phyloP scores from a whole-genome alignment of 2,888 invertebrate species.

The Hetaerina titia region DNA sequence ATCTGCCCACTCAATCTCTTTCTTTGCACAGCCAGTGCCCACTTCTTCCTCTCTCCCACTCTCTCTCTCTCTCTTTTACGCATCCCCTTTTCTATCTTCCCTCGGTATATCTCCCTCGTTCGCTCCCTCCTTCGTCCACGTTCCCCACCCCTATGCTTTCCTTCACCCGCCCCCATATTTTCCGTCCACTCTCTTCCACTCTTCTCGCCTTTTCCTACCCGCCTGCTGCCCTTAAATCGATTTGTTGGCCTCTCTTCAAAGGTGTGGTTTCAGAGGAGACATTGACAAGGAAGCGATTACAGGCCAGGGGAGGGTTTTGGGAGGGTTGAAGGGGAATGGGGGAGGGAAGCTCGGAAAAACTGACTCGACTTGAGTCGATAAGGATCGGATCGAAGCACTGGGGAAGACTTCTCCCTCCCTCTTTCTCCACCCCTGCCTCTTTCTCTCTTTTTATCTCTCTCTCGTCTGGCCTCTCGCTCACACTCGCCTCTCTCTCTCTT shows the following conservation, averaged over 20 bases:
- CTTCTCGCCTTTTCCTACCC: neutral
- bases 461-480: neutral
- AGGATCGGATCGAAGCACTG: slow-evolving; percentile 57
- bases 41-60: neutral
- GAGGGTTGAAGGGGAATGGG: neutral
- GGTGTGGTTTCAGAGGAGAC: slow-evolving; percentile 63
- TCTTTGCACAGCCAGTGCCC: neutral
- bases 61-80: neutral
- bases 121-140: neutral
- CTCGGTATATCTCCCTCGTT: neutral
- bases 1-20: slow-evolving; percentile 6
- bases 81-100: neutral
- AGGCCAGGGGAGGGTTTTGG: neutral
- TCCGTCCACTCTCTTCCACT: neutral
- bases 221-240: slow-evolving; percentile 20
- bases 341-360: slow-evolving; percentile 6
- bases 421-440: neutral
- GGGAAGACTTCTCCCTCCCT: neutral
- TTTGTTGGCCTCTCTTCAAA: slow-evolving; percentile 60
- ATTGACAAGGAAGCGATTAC: slow-evolving; percentile 65
- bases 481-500: neutral
- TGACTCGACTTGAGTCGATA: slow-evolving; percentile 60
- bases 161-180: neutral
- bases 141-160: neutral
- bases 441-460: neutral